Base-by-base conservation (phyloP, 1,140 invertebrate species). In the Zaprionus inermis region DNA sequence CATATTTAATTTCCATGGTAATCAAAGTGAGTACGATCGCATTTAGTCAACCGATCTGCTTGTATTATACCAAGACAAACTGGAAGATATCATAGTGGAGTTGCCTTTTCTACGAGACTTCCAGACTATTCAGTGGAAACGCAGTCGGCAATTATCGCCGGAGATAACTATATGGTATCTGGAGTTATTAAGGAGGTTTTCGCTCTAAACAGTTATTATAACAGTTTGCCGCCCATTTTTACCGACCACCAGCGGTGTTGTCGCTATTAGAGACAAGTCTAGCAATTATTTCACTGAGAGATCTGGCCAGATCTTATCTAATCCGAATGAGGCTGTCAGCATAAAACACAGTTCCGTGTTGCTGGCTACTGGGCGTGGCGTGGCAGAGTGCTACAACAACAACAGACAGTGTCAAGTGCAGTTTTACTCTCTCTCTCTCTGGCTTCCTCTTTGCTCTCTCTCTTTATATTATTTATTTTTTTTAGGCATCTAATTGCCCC, bases 401-500 rank as follows among this genome's bases (percentile, higher is more conserved):
- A 38, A n/a, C 38, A 44, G n/a, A 16, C 38, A 46, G 22, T 34
- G 22, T 36, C 46, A 76, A 76, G 60, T 63, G 59, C 14, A n/a
- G 9, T 20, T 16, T 41, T 14, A 1, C 38, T 49, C 3, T 12
- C 11, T 14, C 11, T 61, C 16, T 36, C 20, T 54, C 46, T 5
- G n/a, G n/a, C 18, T 64, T 11, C 2, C 32, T 18, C 24, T 56
- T 56, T 34, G 10, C 10, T 3, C 4, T 16, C 41, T 11, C 7
- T 22, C 1, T 51, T 61, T 51, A 12, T n/a, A 7, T 22, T 12
- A 14, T 22, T 24, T 46, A 11, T 46, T 22, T 41, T 72, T 38
- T 66, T 72, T 58, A 54, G 63, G 46, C 55, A 58, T 60, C 61
- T 77, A 82, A 82, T 84, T 80, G 63, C 73, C 81, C 57, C n/a